Percentiles rank a stretch among this genome's conserved stretches.
Evolutionary conservation across 2,797 vertebrate species (phyloP).

Genomic region (Apogon talboti): DNA sequence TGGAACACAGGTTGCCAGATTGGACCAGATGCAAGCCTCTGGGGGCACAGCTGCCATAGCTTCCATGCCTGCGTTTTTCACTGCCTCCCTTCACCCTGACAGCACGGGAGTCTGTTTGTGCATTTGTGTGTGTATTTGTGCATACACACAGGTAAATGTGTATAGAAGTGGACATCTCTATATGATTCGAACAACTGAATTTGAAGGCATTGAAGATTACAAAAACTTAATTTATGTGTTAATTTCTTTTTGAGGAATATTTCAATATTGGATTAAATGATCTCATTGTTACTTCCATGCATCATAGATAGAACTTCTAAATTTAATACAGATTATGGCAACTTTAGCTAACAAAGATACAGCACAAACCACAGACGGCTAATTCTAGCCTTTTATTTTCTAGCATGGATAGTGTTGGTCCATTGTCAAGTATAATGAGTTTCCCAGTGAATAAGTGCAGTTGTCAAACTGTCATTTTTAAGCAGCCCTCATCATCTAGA

Average conservation of each 20-base stretch:
- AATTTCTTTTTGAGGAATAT: constrained; percentile 14
- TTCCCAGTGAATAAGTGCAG: constrained; percentile 46
- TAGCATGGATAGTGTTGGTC: constrained; percentile 21
- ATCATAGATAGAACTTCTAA: constrained; percentile 9
- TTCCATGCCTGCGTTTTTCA: constrained; percentile 66
- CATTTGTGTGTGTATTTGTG: constrained; percentile 26
- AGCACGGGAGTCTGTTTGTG: constrained; percentile 41
- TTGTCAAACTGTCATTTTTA: constrained; percentile 43
- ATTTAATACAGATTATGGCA: constrained; percentile 11
- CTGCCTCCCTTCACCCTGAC: constrained; percentile 50
- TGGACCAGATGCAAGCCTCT: constrained; percentile 79
- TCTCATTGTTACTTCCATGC: background rate
- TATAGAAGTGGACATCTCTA: constrained; percentile 21
- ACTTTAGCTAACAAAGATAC: constrained; percentile 30
- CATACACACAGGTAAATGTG: background rate
- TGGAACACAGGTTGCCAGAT: constrained; percentile 65
- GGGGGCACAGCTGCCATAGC: constrained; percentile 72
- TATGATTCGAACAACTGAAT: constrained; percentile 17
- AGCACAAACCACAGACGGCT: constrained; percentile 18
- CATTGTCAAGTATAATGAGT: constrained; percentile 55
- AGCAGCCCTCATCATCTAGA: constrained; percentile 43
- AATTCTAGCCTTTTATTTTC: constrained; percentile 24
- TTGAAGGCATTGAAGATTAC: constrained; percentile 14
- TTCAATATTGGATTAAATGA: background rate
- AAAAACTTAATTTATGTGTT: constrained; percentile 3